These are phyloP conservation scores for Formica aserva DNA, from an alignment of 2,888 invertebrate species.

Conservation along the genomic window DNA sequence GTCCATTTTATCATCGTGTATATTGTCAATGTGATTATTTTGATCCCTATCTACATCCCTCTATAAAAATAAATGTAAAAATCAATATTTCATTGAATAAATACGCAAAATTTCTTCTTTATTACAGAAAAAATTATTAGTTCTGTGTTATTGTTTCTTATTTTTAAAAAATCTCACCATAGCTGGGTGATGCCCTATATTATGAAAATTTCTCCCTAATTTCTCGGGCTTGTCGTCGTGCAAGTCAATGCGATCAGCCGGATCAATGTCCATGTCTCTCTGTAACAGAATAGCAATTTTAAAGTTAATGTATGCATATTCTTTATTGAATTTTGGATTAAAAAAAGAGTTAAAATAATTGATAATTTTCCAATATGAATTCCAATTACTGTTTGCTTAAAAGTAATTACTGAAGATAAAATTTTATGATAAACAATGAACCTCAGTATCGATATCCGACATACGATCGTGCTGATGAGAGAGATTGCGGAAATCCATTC, in stretches of 20 bases:
- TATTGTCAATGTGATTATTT: slow-evolving; percentile 80
- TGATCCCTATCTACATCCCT: slow-evolving; percentile 80
- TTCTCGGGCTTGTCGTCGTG: slow-evolving; percentile 82
- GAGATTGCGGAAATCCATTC: slow-evolving; percentile 80
- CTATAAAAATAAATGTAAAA: slow-evolving; percentile 61
- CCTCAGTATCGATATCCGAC: slow-evolving; percentile 77
- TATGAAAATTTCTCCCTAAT: slow-evolving; percentile 81
- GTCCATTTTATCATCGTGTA: slow-evolving; percentile 81
- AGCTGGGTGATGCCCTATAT: slow-evolving; percentile 80
- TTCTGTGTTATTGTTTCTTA: background rate
- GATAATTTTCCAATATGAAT: background rate
- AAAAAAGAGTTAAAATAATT: background rate
- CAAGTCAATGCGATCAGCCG: slow-evolving; percentile 79
- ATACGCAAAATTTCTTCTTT: background rate
- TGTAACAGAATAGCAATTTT: slow-evolving; percentile 58
- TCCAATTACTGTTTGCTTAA: slow-evolving; percentile 10
- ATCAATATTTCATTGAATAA: background rate
- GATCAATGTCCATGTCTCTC: slow-evolving; percentile 79
- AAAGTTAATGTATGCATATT: background rate
- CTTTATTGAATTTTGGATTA: background rate
- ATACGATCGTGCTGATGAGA: slow-evolving; percentile 77
- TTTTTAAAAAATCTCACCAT: slow-evolving; percentile 73
- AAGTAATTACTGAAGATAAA: background rate
- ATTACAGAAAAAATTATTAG: background rate
- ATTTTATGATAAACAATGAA: slow-evolving; percentile 52